A percentile compares a stretch with the other conserved stretches of the same genome.
Evolutionary conservation across 2,113 vertebrate species (phyloP).

Genomic region (Mesembrinibis cayennensis): DNA sequence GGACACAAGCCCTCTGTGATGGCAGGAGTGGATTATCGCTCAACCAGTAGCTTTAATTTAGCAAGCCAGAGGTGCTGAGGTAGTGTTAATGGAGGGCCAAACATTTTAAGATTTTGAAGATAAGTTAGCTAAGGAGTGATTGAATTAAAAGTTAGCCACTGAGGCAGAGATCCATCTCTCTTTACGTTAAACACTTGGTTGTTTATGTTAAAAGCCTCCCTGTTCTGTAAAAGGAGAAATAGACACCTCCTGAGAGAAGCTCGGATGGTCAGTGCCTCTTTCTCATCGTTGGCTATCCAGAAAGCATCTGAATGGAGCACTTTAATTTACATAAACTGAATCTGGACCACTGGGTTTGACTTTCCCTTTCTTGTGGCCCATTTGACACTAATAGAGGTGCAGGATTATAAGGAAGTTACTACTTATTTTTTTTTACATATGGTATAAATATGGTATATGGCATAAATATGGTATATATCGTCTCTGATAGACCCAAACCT

Average conservation of each 20-base stretch:
- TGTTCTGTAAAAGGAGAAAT: not conserved
- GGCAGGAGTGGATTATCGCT: not conserved
- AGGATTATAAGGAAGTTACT: not conserved
- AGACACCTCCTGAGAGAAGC: not conserved
- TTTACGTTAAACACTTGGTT: not conserved
- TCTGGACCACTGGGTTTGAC: not conserved
- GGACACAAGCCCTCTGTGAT: not conserved
- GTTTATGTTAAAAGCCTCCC: not conserved
- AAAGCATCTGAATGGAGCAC: not conserved
- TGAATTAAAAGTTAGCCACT: not conserved
- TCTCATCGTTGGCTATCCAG: not conserved
- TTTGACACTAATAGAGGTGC: not conserved
- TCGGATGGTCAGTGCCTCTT: not conserved
- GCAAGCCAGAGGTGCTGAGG: not conserved
- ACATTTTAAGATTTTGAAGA: not conserved
- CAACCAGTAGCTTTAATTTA: not conserved
- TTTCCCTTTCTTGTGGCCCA: not conserved
- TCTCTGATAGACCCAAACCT: not conserved
- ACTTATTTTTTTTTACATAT: rapidly evolving
- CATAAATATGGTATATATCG: not conserved
- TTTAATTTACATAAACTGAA: not conserved
- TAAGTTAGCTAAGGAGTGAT: not conserved
- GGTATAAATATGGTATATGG: not conserved
- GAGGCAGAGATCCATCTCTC: not conserved
- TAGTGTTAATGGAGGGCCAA: not conserved